phyloP scores from a whole-genome alignment of 2,888 invertebrate genomes.

The Coelogynopora nodosa region DNA sequence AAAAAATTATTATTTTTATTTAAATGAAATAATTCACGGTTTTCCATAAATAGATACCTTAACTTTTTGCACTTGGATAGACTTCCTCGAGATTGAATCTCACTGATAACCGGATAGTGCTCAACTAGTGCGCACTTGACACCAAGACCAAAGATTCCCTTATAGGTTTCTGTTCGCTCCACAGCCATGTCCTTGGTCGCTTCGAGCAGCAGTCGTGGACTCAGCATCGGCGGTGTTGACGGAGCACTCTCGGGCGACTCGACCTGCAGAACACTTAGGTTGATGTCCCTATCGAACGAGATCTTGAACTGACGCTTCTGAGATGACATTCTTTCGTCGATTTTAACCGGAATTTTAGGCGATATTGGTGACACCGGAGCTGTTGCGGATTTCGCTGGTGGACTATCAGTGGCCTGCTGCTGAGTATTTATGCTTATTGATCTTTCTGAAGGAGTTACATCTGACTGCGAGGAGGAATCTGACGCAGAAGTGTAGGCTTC shows the following conservation, averaged over 20 bases:
- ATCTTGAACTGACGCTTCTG: neutral
- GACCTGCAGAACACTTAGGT: neutral
- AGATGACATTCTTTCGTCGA: too few species aligned
- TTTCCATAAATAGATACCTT: too few species aligned
- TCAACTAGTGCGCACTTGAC: neutral
- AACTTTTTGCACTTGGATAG: neutral
- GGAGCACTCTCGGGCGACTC: neutral
- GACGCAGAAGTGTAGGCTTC: neutral
- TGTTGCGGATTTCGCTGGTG: neutral
- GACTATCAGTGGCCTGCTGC: neutral
- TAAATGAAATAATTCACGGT: too few species aligned
- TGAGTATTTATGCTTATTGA: neutral
- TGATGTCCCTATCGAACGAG: neutral
- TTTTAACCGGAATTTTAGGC: neutral
- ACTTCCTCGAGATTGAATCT: neutral
- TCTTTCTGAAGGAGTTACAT: too few species aligned
- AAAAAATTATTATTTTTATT: too few species aligned
- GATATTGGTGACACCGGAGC: neutral
- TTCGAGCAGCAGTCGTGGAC: neutral
- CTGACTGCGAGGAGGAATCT: neutral
- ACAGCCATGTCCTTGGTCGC: neutral
- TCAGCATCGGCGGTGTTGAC: neutral
- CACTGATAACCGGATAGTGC: neutral
- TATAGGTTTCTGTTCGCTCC: neutral
- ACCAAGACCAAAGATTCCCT: neutral